These are phyloP conservation scores for Dinomys branickii DNA, from an alignment of 2,113 vertebrate species.

Conservation along the genomic window DNA sequence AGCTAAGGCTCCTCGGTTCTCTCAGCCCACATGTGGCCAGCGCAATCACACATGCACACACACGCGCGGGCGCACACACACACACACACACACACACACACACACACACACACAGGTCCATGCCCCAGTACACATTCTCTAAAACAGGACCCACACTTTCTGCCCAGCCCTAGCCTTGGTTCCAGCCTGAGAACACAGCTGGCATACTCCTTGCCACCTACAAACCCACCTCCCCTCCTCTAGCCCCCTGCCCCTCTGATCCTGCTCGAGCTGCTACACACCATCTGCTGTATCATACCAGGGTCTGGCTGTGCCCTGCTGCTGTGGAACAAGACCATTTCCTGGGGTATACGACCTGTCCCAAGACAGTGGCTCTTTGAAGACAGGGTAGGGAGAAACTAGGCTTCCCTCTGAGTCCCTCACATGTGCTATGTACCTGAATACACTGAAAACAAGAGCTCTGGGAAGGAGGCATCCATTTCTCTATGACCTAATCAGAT, in stretches of 20 bases:
- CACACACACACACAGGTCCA: rapidly evolving
- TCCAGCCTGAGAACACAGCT: neutral
- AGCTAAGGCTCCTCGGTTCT: neutral
- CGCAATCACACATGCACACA: no score
- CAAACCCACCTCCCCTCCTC: neutral
- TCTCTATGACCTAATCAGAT: neutral
- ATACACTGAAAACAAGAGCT: neutral
- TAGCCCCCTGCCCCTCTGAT: neutral
- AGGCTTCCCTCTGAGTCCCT: neutral
- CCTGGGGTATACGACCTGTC: neutral
- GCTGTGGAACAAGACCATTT: neutral
- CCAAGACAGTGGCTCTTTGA: neutral
- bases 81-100: neutral
- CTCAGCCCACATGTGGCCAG: neutral
- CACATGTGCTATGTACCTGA: neutral
- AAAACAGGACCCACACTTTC: neutral
- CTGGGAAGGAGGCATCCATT: neutral
- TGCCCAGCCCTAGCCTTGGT: neutral
- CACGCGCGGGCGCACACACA: neutral
- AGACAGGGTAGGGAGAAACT: neutral
- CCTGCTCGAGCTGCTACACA: neutral
- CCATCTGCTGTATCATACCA: neutral
- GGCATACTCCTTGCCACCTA: neutral
- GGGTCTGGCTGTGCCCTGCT: neutral
- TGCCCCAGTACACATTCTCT: neutral